Conservation (phyloP, 92 coral and sea anemone species). For the Epizoanthus illoricatus region DNA sequence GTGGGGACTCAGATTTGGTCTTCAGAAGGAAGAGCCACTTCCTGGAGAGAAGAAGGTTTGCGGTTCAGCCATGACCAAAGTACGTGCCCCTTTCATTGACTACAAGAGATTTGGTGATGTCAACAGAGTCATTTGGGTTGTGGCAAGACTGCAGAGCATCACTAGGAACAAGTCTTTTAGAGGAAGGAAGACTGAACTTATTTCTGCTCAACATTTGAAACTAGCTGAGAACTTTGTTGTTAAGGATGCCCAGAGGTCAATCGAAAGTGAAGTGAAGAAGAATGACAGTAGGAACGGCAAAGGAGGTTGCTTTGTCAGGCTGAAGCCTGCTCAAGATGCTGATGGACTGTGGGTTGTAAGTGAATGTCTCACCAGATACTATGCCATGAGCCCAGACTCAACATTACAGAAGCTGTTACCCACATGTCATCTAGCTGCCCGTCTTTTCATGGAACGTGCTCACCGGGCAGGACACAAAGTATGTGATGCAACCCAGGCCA, state of each 20-base stretch:
- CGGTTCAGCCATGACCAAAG: conserved; percentile 25
- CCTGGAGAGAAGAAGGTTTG: conserved; percentile 67
- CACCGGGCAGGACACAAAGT: conserved; percentile 47
- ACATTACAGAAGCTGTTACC: conserved; percentile 64
- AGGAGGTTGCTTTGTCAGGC: conserved; percentile 49
- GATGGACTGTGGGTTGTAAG: conserved; percentile 57
- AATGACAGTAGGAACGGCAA: conserved; percentile 28
- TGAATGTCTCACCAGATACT: conserved; percentile 53
- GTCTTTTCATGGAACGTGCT: conserved; percentile 59
- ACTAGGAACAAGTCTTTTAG: conserved; percentile 49
- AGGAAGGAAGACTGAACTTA: conserved; percentile 36
- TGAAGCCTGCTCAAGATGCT: conserved; percentile 52
- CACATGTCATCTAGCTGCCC: conserved; percentile 57
- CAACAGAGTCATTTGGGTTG: conserved; percentile 50
- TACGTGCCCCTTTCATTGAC: conserved; percentile 31
- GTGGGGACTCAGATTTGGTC: conserved; percentile 64
- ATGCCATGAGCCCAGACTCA: conserved; percentile 63
- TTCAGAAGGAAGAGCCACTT: conserved; percentile 54
- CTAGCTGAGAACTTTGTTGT: conserved; percentile 58
- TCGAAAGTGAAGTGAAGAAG: conserved; percentile 24
- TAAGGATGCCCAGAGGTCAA: conserved; percentile 40
- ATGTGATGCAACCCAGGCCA: conserved; percentile 57
- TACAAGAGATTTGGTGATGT: conserved; percentile 52
- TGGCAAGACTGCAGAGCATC: conserved; percentile 53
- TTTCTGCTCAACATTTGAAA: conserved; percentile 43